Evolutionary conservation across 2,797 vertebrate species (phyloP).

Genomic region (Pelochelys cantorii): DNA sequence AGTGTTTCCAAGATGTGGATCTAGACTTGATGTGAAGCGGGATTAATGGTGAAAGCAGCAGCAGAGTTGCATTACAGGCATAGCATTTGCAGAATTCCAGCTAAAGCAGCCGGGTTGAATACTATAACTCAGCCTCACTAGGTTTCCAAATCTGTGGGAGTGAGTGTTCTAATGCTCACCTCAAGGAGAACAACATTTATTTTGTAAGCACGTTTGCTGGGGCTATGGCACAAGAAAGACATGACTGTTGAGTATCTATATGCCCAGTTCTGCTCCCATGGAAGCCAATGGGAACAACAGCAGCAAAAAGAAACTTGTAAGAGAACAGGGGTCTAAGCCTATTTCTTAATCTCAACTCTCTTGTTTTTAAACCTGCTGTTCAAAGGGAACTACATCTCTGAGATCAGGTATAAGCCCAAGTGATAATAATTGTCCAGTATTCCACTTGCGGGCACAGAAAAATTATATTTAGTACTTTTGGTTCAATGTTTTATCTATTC

Average conservation of each 20-base stretch:
- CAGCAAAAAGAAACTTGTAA: background rate
- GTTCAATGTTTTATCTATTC: background rate
- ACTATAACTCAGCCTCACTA: background rate
- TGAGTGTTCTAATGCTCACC: background rate
- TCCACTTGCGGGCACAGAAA: background rate
- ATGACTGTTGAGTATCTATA: background rate
- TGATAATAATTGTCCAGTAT: background rate
- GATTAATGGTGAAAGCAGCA: background rate
- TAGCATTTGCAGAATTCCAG: background rate
- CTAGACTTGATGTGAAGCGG: background rate
- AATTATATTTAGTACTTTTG: background rate
- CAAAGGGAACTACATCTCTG: background rate
- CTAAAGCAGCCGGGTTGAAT: background rate
- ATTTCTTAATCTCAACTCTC: background rate
- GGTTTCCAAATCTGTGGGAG: background rate
- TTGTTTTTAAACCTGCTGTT: background rate
- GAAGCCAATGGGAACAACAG: background rate
- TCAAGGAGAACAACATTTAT: background rate
- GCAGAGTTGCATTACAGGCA: background rate
- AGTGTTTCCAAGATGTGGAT: background rate
- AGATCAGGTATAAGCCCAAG: rapidly evolving
- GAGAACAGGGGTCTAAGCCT: background rate
- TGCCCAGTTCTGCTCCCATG: background rate
- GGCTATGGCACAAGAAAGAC: rapidly evolving
- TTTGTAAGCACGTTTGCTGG: background rate